Evolutionary conservation across 2,113 vertebrate species (phyloP).

Genomic region (Hyperopisus bebe): DNA sequence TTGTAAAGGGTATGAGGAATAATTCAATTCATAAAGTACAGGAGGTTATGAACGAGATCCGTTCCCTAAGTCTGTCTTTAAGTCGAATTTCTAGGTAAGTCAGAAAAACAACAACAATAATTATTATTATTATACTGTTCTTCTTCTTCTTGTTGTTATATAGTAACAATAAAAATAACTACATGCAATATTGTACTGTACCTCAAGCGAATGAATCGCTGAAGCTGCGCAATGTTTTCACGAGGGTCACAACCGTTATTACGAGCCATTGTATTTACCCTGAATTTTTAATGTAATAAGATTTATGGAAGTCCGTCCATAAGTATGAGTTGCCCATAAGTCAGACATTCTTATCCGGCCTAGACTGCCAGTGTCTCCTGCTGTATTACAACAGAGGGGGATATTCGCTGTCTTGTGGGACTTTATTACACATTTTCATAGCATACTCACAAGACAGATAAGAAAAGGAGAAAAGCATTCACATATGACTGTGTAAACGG

Average conservation of each 20-base stretch:
- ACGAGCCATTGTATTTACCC: no score
- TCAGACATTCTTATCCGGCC: neutral
- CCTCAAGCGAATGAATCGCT: no score
- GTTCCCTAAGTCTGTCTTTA: neutral
- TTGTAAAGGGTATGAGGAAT: neutral
- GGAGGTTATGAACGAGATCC: neutral
- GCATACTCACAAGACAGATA: neutral
- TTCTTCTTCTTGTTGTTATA: neutral
- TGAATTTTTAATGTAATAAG: neutral
- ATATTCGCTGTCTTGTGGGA: neutral
- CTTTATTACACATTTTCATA: neutral
- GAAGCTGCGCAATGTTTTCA: no score
- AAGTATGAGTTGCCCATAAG: neutral
- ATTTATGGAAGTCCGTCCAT: neutral
- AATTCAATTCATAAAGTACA: neutral
- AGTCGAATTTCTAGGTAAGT: neutral
- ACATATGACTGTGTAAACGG: neutral
- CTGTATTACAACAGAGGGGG: neutral
- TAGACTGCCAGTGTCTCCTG: neutral
- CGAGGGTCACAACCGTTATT: no score
- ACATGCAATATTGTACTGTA: neutral
- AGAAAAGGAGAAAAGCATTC: neutral
- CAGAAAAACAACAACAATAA: neutral
- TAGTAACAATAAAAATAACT: neutral
- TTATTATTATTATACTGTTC: neutral